Evolutionary conservation across 2,888 invertebrate species (phyloP).

Genomic region (Yponomeuta malinellus): DNA sequence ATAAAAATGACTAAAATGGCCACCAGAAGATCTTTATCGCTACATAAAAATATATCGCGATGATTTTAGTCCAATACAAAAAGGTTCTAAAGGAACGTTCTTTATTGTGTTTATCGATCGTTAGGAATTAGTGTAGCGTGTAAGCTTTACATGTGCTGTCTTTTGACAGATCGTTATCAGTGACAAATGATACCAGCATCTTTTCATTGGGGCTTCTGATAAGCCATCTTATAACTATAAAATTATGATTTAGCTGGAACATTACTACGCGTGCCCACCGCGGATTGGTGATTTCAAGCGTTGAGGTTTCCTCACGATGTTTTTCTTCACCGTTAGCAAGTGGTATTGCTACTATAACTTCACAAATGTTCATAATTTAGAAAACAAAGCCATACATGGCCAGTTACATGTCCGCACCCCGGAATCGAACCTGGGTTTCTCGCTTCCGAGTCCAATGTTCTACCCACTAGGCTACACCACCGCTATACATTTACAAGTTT

Average conservation of each 20-base stretch:
- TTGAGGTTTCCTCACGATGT: too few species aligned
- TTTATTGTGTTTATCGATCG: conserved; percentile 47
- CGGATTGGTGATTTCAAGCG: too few species aligned
- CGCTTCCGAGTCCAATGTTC: too few species aligned
- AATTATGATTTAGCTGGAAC: conserved; percentile 12
- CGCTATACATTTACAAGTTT: too few species aligned
- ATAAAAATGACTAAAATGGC: conserved; percentile 74
- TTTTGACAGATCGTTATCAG: conserved; percentile 17
- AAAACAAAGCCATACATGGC: too few species aligned
- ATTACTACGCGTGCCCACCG: not conserved
- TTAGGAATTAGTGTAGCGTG: conserved; percentile 62
- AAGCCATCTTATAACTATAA: not conserved
- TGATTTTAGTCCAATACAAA: conserved; percentile 63
- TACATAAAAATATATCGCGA: conserved; percentile 72
- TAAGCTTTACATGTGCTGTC: conserved; percentile 30
- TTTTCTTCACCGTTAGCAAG: too few species aligned
- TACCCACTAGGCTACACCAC: too few species aligned
- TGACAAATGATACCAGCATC: conserved; percentile 11
- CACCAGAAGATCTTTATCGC: conserved; percentile 71
- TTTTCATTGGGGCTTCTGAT: not conserved
- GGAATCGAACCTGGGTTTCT: too few species aligned
- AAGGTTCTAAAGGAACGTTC: conserved; percentile 42
- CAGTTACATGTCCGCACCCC: too few species aligned
- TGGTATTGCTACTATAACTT: too few species aligned
- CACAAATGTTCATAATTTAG: too few species aligned